Base-by-base conservation (phyloP, 2,113 vertebrate species). In the Colius striatus region DNA sequence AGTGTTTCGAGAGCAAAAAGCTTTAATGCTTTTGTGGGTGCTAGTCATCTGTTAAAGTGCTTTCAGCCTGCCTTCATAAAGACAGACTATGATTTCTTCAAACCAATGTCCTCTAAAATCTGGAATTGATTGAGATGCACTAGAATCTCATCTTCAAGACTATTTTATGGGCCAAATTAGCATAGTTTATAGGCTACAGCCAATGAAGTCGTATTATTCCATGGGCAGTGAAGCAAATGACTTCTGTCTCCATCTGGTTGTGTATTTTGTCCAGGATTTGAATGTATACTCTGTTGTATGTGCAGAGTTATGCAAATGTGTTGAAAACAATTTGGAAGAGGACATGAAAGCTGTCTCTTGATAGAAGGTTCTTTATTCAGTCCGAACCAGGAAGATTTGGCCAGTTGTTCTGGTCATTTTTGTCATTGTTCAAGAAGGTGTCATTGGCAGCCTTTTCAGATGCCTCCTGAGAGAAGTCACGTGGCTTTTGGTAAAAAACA, bases 21-120 rank as follows among this genome's bases (percentile, higher is more conserved):
- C 87, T 91, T 78, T 83, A 84, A 89, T 80, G 91, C 77, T 87
- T 91, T 47, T 53, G 47, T 79, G 74, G 83, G 91, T 85, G 70
- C 83, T 87, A 82, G 80, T 78, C 73, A 68, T 84, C 87, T 92
- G 38, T 5, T 51, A 30, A 81, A 94, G 74, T 81, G 82, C 65
- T 95, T 32, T 71, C 87, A 94, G 57, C 70, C 68, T 73, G 45
- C 43, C 54, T 58, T 76, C 72, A 2, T n/a, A 8, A 15, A 88
- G 57, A 72, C 3, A 2, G 83, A 45, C 65, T 61, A 34, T 41
- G 72, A 73, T 60, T 82, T 53, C 79, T 82, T 89, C 79, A 66
- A 61, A 15, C 19, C 51, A 21, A 2, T 47, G 70, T n/a, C 91
- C 63, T 90, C 71, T 72, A 32, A 60, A 34, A 22, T 38, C 65